These are phyloP conservation scores for Pyrocoelia pectoralis DNA, from an alignment of 2,888 invertebrate genomes.

Conservation along the genomic window DNA sequence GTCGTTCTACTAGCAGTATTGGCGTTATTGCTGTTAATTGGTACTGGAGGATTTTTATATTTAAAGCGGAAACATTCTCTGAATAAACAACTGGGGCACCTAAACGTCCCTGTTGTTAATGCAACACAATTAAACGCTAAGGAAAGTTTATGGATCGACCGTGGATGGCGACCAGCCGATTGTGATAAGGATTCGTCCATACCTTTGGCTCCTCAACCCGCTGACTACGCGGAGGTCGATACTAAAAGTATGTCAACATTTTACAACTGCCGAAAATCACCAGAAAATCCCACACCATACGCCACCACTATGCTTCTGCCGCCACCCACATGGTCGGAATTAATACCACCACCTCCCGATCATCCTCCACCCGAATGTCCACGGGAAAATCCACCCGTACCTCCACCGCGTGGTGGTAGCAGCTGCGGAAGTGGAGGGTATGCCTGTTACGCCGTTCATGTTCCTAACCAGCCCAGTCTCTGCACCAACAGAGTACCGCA, in stretches of 20 bases:
- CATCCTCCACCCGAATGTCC: constrained; percentile 67
- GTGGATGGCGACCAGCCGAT: constrained; percentile 72
- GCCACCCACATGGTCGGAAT: constrained; percentile 62
- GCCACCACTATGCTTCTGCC: constrained; percentile 76
- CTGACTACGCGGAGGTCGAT: constrained; percentile 75
- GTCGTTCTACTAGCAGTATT: constrained; percentile 72
- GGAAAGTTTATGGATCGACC: constrained; percentile 74
- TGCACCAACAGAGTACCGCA: constrained; percentile 36
- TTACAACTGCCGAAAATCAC: constrained; percentile 72
- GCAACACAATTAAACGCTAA: constrained; percentile 61
- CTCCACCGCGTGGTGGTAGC: constrained; percentile 55
- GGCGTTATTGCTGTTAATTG: constrained; percentile 58
- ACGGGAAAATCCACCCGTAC: constrained; percentile 54
- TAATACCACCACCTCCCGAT: constrained; percentile 68
- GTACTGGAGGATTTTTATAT: constrained; percentile 62
- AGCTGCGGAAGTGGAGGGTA: constrained; percentile 55
- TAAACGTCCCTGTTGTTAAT: constrained; percentile 64
- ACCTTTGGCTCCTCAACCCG: constrained; percentile 64
- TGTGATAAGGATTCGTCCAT: constrained; percentile 71
- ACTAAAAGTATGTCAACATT: constrained; percentile 74
- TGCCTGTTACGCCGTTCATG: constrained; percentile 58
- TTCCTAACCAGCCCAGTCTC: constrained; percentile 50
- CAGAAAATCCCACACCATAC: constrained; percentile 74
- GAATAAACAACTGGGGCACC: constrained; percentile 71
- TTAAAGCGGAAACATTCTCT: constrained; percentile 65